phyloP scores from a whole-genome alignment of 2,113 vertebrate genomes.

The Leiothrix lutea region DNA sequence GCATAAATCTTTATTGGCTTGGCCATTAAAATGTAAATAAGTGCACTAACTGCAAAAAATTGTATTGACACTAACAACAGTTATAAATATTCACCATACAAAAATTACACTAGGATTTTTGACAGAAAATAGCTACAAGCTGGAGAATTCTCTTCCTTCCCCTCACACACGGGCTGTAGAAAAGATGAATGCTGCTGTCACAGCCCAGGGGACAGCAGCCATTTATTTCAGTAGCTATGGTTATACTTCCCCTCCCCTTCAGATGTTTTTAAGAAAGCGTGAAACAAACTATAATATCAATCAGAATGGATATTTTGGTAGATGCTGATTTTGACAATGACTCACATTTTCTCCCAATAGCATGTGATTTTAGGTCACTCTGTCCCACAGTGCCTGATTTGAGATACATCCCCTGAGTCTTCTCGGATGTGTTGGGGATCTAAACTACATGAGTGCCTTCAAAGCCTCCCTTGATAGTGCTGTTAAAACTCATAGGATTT shows the following conservation, averaged over 20 bases:
- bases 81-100: constrained; percentile 46
- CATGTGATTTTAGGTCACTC: not conserved
- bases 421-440: not conserved
- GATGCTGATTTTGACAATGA: not conserved
- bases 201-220: not conserved
- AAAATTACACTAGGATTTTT: constrained; percentile 41
- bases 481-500: not conserved
- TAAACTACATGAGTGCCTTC: not conserved
- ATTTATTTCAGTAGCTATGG: not conserved
- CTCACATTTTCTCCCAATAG: not conserved
- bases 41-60: constrained; percentile 36
- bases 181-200: constrained; percentile 15
- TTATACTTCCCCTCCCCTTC: not conserved
- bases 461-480: not conserved
- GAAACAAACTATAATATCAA: not conserved
- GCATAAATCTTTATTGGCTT: constrained; percentile 58
- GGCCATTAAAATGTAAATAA: constrained; percentile 61
- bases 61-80: constrained; percentile 23
- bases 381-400: not conserved
- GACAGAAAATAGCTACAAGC: constrained; percentile 22
- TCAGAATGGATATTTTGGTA: not conserved
- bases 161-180: not conserved
- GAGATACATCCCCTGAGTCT: not conserved
- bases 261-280: not conserved
- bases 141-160: not conserved